Conservation (phyloP, 2,113 vertebrate genomes). For the Saccopteryx bilineata region DNA sequence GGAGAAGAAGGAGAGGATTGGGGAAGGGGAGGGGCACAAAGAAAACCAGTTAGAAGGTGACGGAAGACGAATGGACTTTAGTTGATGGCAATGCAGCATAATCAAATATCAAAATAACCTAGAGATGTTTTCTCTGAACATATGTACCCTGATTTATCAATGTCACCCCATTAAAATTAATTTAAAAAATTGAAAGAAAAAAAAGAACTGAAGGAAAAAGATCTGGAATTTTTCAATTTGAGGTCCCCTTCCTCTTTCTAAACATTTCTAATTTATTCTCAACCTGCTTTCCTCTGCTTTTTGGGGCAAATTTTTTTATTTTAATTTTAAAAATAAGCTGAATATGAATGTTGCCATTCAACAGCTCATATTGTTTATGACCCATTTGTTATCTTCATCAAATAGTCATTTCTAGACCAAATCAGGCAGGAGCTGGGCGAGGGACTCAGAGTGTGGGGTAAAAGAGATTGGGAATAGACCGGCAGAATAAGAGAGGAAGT, state of each 20-base stretch:
- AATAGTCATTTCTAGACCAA: not conserved
- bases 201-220: not conserved
- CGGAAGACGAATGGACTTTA: no score
- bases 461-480: not conserved
- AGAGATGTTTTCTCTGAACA: no score
- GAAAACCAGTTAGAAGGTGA: no score
- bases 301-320: not conserved
- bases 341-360: conserved; percentile 14
- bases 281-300: not conserved
- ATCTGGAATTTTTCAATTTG: not conserved
- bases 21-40: no score
- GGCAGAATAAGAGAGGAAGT: no score
- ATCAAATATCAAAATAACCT: no score
- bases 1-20: no score
- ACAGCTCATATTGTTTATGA: not conserved
- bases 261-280: conserved; percentile 58
- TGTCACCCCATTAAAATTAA: no score
- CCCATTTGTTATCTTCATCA: not conserved
- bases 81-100: no score
- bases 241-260: not conserved
- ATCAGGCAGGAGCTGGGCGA: not conserved
- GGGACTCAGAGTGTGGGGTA: not conserved
- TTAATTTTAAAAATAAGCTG: conserved; percentile 54
- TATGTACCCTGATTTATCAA: no score
- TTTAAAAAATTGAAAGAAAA: no score